Evolutionary conservation across 2,113 vertebrate genomes (phyloP), one percentile per base, ranked within the genome.

Genomic region (Myxocyprinus asiaticus): DNA sequence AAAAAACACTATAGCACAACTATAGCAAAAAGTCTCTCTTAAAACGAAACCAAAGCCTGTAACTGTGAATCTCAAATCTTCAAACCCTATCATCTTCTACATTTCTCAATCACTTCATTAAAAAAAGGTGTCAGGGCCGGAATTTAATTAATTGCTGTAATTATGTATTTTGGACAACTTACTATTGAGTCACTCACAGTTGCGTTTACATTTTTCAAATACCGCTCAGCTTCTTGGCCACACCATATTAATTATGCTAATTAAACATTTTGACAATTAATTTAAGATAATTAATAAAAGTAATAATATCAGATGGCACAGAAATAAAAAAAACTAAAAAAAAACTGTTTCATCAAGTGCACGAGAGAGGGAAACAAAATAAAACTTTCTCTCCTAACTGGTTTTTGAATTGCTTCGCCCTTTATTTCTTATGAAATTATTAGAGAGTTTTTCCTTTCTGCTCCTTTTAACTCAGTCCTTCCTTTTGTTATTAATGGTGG

Each of bases 201-300:
- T 87, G 82, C 88, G 88, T 87, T 75, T 82, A 85, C 84, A 91
- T 93, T 91, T 90, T 89, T 93, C 87, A 91, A 87, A 86, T 84
- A 86, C 82, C 84, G 78, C 85, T 86, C 86, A 88, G 85, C 66
- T 83, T 58, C 85, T 86, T 81, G 84, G 81, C 81, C 86, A 87
- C 85, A 87, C 87, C 88, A 87, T 88, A 92, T 93, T 91, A 91
- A 91, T 92, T 89, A 91, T 87, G 82, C 85, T 92, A 93, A 93
- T 93, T 90, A 91, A 89, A 83, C 82, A 87, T 88, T 89, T 63
- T 92, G 92, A 91, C 91, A 91, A 87, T 89, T 92, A 84, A 92
- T 92, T 92, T 89, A 87, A 89, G 82, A 91, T 92, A 90, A 93
- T 92, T 90, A 91, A 92, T 92, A 91, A 85, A 90, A 91, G 90